phyloP scores from a whole-genome alignment of 2,888 invertebrate species.

The Phanerotoma sp. region DNA sequence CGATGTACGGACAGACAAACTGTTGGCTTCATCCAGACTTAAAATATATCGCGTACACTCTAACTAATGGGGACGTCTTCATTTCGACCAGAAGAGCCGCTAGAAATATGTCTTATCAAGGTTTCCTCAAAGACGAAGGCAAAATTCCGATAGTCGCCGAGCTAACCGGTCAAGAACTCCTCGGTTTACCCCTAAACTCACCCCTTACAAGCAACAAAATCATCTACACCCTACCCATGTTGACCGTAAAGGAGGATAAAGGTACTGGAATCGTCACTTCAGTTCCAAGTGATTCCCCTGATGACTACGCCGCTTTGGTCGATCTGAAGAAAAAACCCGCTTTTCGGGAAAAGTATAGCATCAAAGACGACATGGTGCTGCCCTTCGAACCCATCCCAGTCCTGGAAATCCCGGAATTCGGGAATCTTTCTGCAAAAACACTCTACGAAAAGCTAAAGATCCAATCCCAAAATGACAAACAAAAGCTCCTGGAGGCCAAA shows the following conservation, averaged over 20 bases:
- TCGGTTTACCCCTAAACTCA: constrained; percentile 82
- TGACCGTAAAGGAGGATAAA: constrained; percentile 96
- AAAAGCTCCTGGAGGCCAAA: constrained; percentile 92
- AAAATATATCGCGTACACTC: constrained; percentile 84
- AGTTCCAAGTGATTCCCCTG: constrained; percentile 98
- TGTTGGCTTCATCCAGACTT: constrained; percentile 98
- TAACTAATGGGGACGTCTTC: constrained; percentile 74
- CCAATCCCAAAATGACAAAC: constrained; percentile 96
- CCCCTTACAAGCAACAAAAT: constrained; percentile 81
- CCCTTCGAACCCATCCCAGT: constrained; percentile 79
- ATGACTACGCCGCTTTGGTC: constrained; percentile 93
- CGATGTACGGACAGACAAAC: constrained; percentile 99
- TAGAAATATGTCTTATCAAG: constrained; percentile 95
- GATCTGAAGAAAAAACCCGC: constrained; percentile 95
- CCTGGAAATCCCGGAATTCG: constrained; percentile 87
- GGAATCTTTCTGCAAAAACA: constrained; percentile 80
- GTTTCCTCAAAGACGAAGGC: constrained; percentile 80
- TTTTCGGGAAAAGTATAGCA: constrained; percentile 88
- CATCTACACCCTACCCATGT: constrained; percentile 95
- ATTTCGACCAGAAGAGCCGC: constrained; percentile 88
- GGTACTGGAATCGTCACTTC: constrained; percentile 98
- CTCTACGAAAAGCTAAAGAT: constrained; percentile 90
- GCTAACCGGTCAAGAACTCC: constrained; percentile 73
- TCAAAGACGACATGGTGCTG: constrained; percentile 79
- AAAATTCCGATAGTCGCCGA: constrained; percentile 70